Conservation (phyloP, 2,888 invertebrate species). For the Heliconius cydno region DNA sequence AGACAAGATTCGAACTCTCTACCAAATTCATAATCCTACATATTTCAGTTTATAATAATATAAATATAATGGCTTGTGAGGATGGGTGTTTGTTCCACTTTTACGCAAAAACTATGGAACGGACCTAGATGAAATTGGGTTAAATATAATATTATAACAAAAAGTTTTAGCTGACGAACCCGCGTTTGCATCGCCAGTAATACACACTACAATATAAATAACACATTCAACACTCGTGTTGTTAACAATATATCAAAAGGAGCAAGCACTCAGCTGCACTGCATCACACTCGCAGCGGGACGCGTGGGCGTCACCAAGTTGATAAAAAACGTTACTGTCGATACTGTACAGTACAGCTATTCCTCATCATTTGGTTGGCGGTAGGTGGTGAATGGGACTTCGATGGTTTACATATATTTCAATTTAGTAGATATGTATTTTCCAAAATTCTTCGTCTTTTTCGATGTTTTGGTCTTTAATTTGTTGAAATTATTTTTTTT, state of each 20-base stretch:
- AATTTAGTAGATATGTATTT: not conserved
- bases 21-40: too few species aligned
- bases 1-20: too few species aligned
- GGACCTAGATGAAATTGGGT: too few species aligned
- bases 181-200: too few species aligned
- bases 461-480: not conserved
- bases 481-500: too few species aligned
- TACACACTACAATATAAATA: not conserved
- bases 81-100: too few species aligned
- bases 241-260: slow-evolving; percentile 20
- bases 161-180: not conserved
- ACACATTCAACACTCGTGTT: slow-evolving; percentile 8
- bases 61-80: too few species aligned
- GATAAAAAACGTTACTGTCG: slow-evolving; percentile 30
- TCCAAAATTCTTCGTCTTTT: not conserved
- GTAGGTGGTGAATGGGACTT: slow-evolving; percentile 15
- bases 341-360: slow-evolving; percentile 8
- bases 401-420: slow-evolving; percentile 13
- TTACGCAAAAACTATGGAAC: too few species aligned
- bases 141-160: too few species aligned
- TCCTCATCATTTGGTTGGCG: slow-evolving; percentile 32
- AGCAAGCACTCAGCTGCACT: slow-evolving; percentile 20
- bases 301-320: slow-evolving; percentile 15
- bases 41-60: too few species aligned
- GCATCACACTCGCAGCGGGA: slow-evolving; percentile 21